phyloP scores from a whole-genome alignment of 2,888 invertebrate genomes.

The Drosophila leonis region DNA sequence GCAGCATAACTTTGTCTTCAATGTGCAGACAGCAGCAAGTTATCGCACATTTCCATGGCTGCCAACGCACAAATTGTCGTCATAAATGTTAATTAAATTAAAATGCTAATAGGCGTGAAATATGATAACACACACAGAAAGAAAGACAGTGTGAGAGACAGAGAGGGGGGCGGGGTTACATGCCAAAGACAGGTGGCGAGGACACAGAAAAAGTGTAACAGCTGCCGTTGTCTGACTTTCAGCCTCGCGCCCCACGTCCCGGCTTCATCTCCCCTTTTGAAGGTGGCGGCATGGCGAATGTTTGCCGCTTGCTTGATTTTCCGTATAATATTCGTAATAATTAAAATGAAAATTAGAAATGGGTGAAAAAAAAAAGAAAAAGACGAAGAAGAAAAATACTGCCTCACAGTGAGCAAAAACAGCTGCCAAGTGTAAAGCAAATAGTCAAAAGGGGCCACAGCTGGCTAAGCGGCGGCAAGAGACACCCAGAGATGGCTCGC shows the following conservation, averaged over 20 bases:
- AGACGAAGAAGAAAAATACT: background rate
- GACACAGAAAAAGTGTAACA: slow-evolving; percentile 62
- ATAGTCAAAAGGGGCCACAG: background rate
- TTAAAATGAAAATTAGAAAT: slow-evolving; percentile 79
- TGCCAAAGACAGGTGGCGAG: slow-evolving; percentile 33
- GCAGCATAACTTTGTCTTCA: slow-evolving; percentile 7
- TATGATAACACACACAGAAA: slow-evolving; percentile 69
- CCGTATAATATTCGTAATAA: slow-evolving; percentile 75
- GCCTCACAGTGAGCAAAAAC: slow-evolving; percentile 45
- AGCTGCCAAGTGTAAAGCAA: slow-evolving; percentile 1
- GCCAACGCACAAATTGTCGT: slow-evolving; percentile 67
- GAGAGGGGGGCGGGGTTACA: slow-evolving; percentile 9
- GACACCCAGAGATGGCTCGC: slow-evolving; percentile 33
- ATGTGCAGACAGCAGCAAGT: slow-evolving; percentile 19
- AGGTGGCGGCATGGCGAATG: slow-evolving; percentile 42
- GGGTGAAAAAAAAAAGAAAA: slow-evolving; percentile 48
- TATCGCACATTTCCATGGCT: slow-evolving; percentile 50
- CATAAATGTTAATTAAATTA: slow-evolving; percentile 81
- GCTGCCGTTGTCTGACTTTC: slow-evolving; percentile 56
- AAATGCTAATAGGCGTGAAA: slow-evolving; percentile 80
- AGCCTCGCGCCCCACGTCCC: background rate
- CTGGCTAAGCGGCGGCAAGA: background rate
- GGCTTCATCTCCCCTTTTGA: background rate
- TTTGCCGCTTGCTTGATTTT: slow-evolving; percentile 77
- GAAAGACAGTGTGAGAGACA: slow-evolving; percentile 27